Percentiles rank a stretch among this genome's conserved stretches.
phyloP scores from a whole-genome alignment of 2,888 invertebrate species.

The Amitus sp. region DNA sequence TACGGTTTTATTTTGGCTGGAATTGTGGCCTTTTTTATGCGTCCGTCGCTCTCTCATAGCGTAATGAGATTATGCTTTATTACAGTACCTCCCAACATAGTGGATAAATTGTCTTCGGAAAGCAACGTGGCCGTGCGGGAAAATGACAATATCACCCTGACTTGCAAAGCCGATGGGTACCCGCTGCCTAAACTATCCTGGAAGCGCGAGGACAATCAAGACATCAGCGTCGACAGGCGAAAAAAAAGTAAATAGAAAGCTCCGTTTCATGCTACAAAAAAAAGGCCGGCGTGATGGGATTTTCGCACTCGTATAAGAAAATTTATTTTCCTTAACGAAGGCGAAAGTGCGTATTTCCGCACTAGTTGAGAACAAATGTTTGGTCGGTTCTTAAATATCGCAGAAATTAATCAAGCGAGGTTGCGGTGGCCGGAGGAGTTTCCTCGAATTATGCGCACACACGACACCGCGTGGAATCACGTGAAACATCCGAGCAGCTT shows the following conservation, averaged over 20 bases:
- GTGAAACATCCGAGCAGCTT: not conserved
- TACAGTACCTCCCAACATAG: conserved; percentile 92
- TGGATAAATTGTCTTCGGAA: conserved; percentile 90
- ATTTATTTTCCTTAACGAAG: no score
- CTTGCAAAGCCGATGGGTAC: conserved; percentile 91
- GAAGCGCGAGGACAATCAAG: conserved; percentile 90
- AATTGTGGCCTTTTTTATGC: not conserved
- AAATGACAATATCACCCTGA: conserved; percentile 92
- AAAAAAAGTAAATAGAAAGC: conserved; percentile 77
- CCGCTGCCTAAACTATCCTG: conserved; percentile 94
- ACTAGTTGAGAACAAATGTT: no score
- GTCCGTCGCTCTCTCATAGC: not conserved
- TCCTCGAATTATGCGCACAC: conserved; percentile 46
- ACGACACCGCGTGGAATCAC: conserved; percentile 20
- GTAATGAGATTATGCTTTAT: conserved; percentile 31
- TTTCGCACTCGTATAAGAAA: conserved; percentile 1
- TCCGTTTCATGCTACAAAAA: no score
- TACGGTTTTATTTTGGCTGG: not conserved
- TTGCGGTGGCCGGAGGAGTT: not conserved
- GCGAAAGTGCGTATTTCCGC: no score
- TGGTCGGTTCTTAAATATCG: conserved; percentile 59
- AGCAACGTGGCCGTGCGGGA: conserved; percentile 93
- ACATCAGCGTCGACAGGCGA: conserved; percentile 84
- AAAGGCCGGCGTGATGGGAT: no score
- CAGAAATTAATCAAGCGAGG: conserved; percentile 58